A percentile compares a stretch with the other conserved stretches of the same genome.
phyloP scores from a whole-genome alignment of 2,113 vertebrate species.

The Pipa parva region DNA sequence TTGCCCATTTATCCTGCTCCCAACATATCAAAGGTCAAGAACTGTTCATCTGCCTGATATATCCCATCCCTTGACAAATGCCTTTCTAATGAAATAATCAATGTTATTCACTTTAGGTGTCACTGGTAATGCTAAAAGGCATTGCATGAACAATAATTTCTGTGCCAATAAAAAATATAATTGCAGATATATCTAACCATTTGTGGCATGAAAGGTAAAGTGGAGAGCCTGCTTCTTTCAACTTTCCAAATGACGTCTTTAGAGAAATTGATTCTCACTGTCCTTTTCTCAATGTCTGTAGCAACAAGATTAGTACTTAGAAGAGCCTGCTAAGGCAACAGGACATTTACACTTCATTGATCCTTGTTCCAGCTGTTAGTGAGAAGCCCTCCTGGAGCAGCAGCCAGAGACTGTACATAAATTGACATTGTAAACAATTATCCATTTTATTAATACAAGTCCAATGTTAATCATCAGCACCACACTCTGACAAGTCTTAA shows the following conservation, averaged over 20 bases:
- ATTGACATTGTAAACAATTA: slow-evolving; percentile 30
- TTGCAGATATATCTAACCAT: too few species aligned
- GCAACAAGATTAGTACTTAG: slow-evolving; percentile 31
- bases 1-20: too few species aligned
- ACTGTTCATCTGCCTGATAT: too few species aligned
- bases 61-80: too few species aligned
- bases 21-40: too few species aligned
- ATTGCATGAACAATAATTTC: too few species aligned
- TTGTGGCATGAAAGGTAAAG: not conserved
- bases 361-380: slow-evolving; percentile 34
- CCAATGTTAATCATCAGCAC: slow-evolving; percentile 7
- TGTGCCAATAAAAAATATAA: too few species aligned
- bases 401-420: slow-evolving; percentile 10
- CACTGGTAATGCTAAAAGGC: too few species aligned
- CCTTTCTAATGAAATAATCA: too few species aligned
- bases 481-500: not conserved
- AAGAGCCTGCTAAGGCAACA: slow-evolving; percentile 20
- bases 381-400: slow-evolving; percentile 29
- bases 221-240: not conserved
- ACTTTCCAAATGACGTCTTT: not conserved
- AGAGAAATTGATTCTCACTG: not conserved
- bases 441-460: slow-evolving; percentile 24
- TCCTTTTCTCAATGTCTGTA: slow-evolving; percentile 3
- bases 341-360: slow-evolving; percentile 36
- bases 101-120: too few species aligned